Evolutionary conservation across 1,140 invertebrate species (phyloP), one percentile per base, ranked within the genome.

Genomic region (Trichogramma pretiosum): DNA sequence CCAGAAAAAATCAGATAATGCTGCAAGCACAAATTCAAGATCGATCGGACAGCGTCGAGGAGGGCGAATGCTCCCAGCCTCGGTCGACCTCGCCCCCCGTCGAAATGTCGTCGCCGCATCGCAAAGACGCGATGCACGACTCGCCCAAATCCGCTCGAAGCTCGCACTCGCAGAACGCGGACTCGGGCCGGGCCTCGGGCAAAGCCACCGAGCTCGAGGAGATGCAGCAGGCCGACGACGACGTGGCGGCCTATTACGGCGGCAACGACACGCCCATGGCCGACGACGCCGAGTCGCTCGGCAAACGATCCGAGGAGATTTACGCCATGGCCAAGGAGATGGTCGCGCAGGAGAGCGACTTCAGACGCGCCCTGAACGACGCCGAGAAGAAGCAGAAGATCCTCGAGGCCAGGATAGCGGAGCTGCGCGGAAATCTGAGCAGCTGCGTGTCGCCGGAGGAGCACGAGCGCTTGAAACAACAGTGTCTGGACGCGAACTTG

Each of bases 401-500:
- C 9, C 46, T 70, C 18, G 52, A 62, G 13, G 57, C 48, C 5
- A 58, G 63, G 39, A 40, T 71, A 16, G 46, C 47, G 3, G 57
- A 53, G 0, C 23, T 71, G 2, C 61, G 62, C 13, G 65, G 56
- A 38, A 62, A 61, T 34, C 24, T 68, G 17, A 46, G 54, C 13
- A 65, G 62, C 33, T 61, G 57, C 7, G 52, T 74, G 0, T 60
- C 62, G 41, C 48, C 43, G 0, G 40, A 58, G 2, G 51, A 56
- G 14, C 55, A 60, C 36, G 63, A 67, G 16, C 58, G 68, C 17
- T 30, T 67, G 5, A 64, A 58, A 53, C 62, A 56, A 24, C 67
- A 60, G 34, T 64, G 67, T 32, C 62, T 70, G 11, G 62, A 67
- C 32, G 19, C 64, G 8, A 62, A 56, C 34, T 56, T 69, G 28